Conservation (phyloP, 2,113 vertebrate species). For the Ochotona princeps region DNA sequence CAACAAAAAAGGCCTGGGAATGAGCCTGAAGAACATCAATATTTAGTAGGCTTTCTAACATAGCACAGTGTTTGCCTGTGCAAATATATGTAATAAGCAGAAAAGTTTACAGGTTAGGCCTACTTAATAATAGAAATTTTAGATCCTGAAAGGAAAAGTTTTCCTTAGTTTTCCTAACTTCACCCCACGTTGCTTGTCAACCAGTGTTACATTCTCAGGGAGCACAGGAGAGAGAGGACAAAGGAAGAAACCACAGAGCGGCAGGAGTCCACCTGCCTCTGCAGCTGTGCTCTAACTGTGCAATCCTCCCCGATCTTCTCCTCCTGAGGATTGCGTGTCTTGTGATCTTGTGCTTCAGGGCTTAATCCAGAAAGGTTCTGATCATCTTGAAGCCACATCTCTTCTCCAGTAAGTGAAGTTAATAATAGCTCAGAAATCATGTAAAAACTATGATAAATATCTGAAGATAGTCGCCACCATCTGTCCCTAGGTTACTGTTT, state of each 20-base stretch:
- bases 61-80: background rate
- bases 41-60: background rate
- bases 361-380: background rate
- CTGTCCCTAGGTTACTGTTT: background rate
- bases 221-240: background rate
- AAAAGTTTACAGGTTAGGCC: background rate
- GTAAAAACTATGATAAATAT: background rate
- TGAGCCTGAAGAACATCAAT: background rate
- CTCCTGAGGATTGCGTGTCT: background rate
- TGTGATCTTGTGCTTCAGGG: background rate
- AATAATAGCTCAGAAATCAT: background rate
- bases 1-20: background rate
- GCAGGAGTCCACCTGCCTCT: background rate
- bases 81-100: background rate
- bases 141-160: background rate
- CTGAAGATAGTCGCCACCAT: background rate
- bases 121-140: background rate
- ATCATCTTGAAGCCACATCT: background rate
- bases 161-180: background rate
- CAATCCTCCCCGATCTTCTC: background rate
- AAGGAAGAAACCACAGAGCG: background rate
- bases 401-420: background rate
- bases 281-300: background rate
- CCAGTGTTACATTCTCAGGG: background rate
- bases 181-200: background rate